Percentiles rank a stretch among this genome's conserved stretches.
Conservation (phyloP, 2,888 invertebrate species). For the Nebria salina region DNA sequence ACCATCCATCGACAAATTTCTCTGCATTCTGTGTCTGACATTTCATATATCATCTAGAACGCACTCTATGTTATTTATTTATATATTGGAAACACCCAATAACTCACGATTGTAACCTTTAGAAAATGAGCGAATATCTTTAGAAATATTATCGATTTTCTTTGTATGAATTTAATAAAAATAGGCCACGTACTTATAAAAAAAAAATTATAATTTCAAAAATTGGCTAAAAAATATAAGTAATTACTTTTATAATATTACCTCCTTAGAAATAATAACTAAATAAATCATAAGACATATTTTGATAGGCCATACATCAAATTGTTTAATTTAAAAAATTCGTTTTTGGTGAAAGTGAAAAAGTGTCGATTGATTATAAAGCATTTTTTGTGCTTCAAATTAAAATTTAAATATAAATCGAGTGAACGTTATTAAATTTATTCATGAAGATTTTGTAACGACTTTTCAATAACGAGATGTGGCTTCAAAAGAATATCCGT, state of each 20-base stretch:
- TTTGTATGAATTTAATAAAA: background rate
- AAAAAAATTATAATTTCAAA: background rate
- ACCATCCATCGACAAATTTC: constrained; percentile 29
- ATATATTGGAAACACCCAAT: constrained; percentile 36
- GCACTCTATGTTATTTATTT: constrained; percentile 27
- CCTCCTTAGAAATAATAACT: no score
- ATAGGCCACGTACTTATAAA: background rate
- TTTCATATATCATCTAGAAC: constrained; percentile 39
- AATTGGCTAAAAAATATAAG: no score
- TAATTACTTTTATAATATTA: no score
- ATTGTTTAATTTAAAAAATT: background rate
- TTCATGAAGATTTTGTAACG: constrained; percentile 29
- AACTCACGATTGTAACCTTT: constrained; percentile 36
- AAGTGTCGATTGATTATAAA: background rate
- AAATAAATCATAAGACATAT: background rate
- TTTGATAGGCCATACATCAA: background rate
- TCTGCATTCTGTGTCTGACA: constrained; percentile 35
- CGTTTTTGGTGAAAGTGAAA: constrained; percentile 14
- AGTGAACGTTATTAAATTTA: constrained; percentile 31
- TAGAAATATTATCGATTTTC: background rate
- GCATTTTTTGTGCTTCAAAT: constrained; percentile 12
- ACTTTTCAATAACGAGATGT: constrained; percentile 18
- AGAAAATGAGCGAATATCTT: background rate
- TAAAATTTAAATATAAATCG: constrained; percentile 29
- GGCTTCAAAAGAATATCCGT: constrained; percentile 14